Evolutionary conservation across 2,888 invertebrate species (phyloP), one percentile per base, ranked within the genome.

Genomic region (Tiphia femorata): DNA sequence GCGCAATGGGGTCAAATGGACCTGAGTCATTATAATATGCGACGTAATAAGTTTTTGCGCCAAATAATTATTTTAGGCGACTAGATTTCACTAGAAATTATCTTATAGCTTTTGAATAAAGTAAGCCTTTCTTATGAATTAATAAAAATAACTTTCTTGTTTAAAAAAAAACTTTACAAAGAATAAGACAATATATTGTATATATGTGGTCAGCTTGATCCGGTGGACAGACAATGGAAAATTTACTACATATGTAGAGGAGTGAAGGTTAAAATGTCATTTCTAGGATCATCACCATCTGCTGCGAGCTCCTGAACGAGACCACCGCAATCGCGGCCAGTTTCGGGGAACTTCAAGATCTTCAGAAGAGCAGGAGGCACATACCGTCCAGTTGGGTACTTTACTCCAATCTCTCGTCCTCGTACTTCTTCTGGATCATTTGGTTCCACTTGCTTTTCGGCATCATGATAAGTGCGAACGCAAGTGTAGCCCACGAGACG

Each of bases 401-500:
- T 0, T 68, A 58, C n/a, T n/a, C n/a, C n/a, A 47, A 52, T 10
- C 10, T 48, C 12, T 51, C 58, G 0, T 65, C 58, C 6, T 2
- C 12, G 1, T 5, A 7, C 3, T n/a, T 48, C 4, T 60, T 37
- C 30, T 23, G 33, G 20, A 30, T 35, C 1, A 46, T 55, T 1
- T n/a, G 62, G 23, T 1, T 63, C 3, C 54, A 65, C 8, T 72
- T 65, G 35, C 50, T 53, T 3, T 12, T 64, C 4, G 21, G 50
- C 5, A 2, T 61, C 8, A 41, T 58, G 5, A 12, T 65, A 10
- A 57, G 65, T 10, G 65, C 65, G 4, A 62, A 53, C n/a, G 35
- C 67, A 10, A 70, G 73, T 43, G 67, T 72, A 1, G 72, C 57
- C 5, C 61, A 62, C 38, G 71, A 72, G 37, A 76, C 76, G 1